Evolutionary conservation across 2,888 invertebrate genomes (phyloP), one percentile per base, ranked within the genome.

Genomic region (Spilosoma lubricipeda): DNA sequence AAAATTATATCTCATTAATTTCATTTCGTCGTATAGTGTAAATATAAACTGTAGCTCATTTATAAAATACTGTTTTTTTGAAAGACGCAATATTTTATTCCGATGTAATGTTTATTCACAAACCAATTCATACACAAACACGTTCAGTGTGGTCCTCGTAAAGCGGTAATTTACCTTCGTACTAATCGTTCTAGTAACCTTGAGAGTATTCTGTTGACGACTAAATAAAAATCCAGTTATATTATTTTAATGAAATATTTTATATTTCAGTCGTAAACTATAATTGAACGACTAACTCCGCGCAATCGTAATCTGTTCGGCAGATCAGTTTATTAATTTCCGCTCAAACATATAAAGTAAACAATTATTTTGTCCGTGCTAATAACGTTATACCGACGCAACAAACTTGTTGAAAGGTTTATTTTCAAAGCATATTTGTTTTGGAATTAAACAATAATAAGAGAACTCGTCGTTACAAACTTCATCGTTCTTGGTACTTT

Each of bases 341-440:
- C 80, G 81, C 68, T 67, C 76, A 75, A 81, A 82, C 79, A 78
- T 80, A 74, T 82, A 81, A 84, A 83, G 81, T 84, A 87, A 87
- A 86, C 83, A 88, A 82, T 83, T 83, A 84, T 81, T 82, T 80
- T 69, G 77, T 77, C 68, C 71, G 77, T 81, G 77, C 78, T 87
- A 86, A 87, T 86, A 86, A 84, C 79, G 80, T 81, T 81, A 82
- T 83, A 75, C n/a, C 52, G 52, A 56, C 75, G 79, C 76, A 77
- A 85, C 86, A 84, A 86, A 80, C 85, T 85, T 84, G 82, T 77
- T 75, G 84, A 80, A 78, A 79, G 78, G 84, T 85, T 85, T 88
- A 85, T 86, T 86, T 84, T 82, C 79, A 84, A 81, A 83, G 81
- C 81, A 74, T 81, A 80, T 82, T 83, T 79, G 81, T 77, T 56